Evolutionary conservation across 2,113 vertebrate genomes (phyloP).

Genomic region (Leptocoma aspasia): DNA sequence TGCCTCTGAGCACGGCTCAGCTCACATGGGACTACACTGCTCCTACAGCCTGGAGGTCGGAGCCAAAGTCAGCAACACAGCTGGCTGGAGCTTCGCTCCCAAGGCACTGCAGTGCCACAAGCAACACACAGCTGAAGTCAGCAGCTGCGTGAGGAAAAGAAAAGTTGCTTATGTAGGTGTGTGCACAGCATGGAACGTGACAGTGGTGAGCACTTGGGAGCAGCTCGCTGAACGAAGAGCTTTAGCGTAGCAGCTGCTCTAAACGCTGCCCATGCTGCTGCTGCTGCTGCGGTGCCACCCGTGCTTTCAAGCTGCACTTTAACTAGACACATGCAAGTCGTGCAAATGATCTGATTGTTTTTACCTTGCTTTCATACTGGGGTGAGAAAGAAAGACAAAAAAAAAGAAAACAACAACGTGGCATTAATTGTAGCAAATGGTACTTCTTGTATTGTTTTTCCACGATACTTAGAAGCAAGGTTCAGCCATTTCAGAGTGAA

Average conservation of each 20-base stretch:
- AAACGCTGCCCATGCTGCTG: neutral
- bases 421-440: conserved; percentile 22
- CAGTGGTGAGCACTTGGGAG: conserved; percentile 25
- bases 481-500: neutral
- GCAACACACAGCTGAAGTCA: neutral
- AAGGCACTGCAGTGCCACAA: neutral
- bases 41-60: neutral
- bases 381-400: conserved; percentile 52
- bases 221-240: neutral
- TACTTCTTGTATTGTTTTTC: neutral
- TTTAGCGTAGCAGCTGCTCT: neutral
- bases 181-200: neutral
- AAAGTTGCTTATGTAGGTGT: neutral
- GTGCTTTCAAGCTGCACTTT: conserved; percentile 31
- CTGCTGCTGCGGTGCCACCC: neutral
- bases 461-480: neutral
- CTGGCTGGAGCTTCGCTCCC: neutral
- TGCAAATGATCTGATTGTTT: conserved; percentile 67
- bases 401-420: neutral
- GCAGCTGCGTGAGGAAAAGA: conserved; percentile 6
- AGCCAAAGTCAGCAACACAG: neutral
- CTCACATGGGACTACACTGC: neutral
- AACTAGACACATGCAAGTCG: conserved; percentile 70
- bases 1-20: rapidly evolving
- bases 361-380: conserved; percentile 94